These are phyloP conservation scores for Pandemis corylana DNA, from an alignment of 2,888 invertebrate genomes.

Conservation along the genomic window DNA sequence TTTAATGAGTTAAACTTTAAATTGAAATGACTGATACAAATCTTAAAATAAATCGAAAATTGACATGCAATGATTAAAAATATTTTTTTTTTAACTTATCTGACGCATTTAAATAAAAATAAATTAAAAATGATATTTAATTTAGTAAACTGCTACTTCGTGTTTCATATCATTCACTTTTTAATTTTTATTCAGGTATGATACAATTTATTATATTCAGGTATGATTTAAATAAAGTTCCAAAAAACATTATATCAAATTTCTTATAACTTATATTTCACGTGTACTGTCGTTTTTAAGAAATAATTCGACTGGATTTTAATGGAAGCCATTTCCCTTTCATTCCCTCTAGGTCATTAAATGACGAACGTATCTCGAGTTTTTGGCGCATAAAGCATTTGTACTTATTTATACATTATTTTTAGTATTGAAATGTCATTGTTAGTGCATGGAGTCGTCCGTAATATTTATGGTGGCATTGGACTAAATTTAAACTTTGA, in stretches of 20 bases:
- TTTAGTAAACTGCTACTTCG: not conserved
- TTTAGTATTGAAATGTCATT: conserved; percentile 43
- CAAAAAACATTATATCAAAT: not conserved
- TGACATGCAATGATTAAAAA: not conserved
- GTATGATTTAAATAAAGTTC: too few relatives aligned
- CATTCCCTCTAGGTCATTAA: too few relatives aligned
- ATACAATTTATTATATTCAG: too few relatives aligned
- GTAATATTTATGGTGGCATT: too few relatives aligned
- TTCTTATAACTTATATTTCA: not conserved
- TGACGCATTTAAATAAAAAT: not conserved
- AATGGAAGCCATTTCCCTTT: too few relatives aligned
- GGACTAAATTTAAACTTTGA: not conserved
- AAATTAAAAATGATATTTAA: not conserved
- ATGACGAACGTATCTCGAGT: too few relatives aligned
- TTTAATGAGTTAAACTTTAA: not conserved
- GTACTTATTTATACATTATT: conserved; percentile 36
- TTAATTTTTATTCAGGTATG: not conserved
- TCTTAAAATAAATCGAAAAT: not conserved
- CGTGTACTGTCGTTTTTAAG: too few relatives aligned
- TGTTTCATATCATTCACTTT: not conserved
- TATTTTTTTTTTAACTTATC: too few relatives aligned
- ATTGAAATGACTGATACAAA: conserved; percentile 7
- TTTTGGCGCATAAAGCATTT: too few relatives aligned
- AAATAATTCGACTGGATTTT: too few relatives aligned
- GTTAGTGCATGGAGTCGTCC: conserved; percentile 29